These are phyloP conservation scores for Drosophila ustulata DNA, from an alignment of 2,888 invertebrate genomes.

Conservation along the genomic window DNA sequence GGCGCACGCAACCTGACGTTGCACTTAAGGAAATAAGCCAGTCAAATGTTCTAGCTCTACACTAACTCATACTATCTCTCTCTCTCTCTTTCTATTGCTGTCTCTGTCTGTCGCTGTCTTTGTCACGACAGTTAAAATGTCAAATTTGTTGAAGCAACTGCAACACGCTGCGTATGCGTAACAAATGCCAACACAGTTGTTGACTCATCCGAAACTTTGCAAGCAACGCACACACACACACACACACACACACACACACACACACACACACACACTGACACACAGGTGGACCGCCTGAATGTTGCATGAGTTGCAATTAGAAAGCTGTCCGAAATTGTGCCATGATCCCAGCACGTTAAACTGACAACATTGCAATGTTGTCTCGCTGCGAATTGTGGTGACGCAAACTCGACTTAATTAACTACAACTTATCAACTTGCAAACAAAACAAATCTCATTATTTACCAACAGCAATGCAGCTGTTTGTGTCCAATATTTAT, in stretches of 20 bases:
- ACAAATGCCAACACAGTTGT: constrained; percentile 53
- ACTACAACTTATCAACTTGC: constrained; percentile 1
- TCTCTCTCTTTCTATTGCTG: neutral
- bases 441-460: neutral
- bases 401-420: constrained; percentile 15
- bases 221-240: constrained; percentile 10
- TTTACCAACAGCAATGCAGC: neutral
- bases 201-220: constrained; percentile 37
- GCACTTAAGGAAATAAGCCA: constrained; percentile 75
- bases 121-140: constrained; percentile 28
- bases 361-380: constrained; percentile 18
- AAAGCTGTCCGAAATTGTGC: constrained; percentile 32
- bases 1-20: constrained; percentile 63
- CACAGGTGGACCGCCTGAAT: constrained; percentile 18
- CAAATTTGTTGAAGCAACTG: constrained; percentile 34
- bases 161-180: constrained; percentile 53
- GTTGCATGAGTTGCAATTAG: constrained; percentile 61
- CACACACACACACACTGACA: neutral
- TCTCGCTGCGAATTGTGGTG: neutral
- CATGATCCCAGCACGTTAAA: constrained; percentile 27
- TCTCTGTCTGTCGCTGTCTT: neutral
- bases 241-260: constrained; percentile 9
- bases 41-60: constrained; percentile 19
- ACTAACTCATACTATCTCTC: neutral
- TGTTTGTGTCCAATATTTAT: neutral